Evolutionary conservation across 1,140 invertebrate genomes (phyloP).

Genomic region (Diorhabda elongata): DNA sequence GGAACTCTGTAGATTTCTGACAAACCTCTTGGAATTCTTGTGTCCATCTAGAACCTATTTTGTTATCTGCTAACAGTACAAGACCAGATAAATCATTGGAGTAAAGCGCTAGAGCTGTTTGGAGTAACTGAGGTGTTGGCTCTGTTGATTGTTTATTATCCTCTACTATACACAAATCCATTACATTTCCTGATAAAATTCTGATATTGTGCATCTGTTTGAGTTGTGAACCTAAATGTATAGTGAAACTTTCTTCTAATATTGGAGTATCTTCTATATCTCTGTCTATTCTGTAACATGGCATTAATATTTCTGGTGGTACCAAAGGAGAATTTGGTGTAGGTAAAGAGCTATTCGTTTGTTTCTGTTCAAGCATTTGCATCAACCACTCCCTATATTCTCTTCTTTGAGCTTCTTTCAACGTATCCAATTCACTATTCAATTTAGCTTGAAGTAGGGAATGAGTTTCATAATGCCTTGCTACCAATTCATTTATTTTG

Average conservation of each 20-base stretch:
- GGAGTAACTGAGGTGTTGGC: slow-evolving; percentile 73
- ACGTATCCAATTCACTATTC: slow-evolving; percentile 67
- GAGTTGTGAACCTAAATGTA: slow-evolving; percentile 93
- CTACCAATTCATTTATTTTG: slow-evolving; percentile 71
- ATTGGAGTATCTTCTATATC: slow-evolving; percentile 43
- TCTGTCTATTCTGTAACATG: slow-evolving; percentile 4
- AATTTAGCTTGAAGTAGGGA: slow-evolving; percentile 67
- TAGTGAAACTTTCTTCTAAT: slow-evolving; percentile 94
- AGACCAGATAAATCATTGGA: slow-evolving; percentile 85
- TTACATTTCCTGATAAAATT: slow-evolving; percentile 78
- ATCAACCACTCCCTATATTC: slow-evolving; percentile 82
- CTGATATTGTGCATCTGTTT: slow-evolving; percentile 98
- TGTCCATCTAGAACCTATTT: slow-evolving; percentile 68
- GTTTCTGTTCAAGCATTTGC: slow-evolving; percentile 65
- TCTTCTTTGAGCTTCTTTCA: slow-evolving; percentile 71
- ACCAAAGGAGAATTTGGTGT: slow-evolving; percentile 48
- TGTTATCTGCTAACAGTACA: slow-evolving; percentile 78
- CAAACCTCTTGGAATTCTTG: slow-evolving; percentile 64
- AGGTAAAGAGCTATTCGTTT: slow-evolving; percentile 52
- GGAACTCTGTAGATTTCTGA: slow-evolving; percentile 76
- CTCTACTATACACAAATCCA: slow-evolving; percentile 76
- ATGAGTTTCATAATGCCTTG: slow-evolving; percentile 73
- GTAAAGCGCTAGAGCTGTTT: slow-evolving; percentile 91
- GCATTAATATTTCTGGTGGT: slow-evolving; percentile 24
- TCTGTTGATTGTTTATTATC: slow-evolving; percentile 56